Conservation (phyloP, 2,888 invertebrate genomes). For the Drosophila yooni region DNA sequence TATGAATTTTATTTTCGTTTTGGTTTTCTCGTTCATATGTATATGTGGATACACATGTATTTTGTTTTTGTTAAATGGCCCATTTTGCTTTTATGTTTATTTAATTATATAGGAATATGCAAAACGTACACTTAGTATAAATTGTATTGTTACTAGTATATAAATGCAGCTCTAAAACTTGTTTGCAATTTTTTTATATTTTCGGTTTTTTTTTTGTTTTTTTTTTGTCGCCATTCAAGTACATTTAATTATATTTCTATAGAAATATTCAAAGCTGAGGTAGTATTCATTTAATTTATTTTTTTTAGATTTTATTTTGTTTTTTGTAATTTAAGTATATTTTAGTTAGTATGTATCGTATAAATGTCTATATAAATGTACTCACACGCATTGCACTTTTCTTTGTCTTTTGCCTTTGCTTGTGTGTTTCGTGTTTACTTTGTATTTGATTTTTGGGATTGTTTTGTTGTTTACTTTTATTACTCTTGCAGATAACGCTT, state of each 20-base stretch:
- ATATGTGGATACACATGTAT: slow-evolving; percentile 16
- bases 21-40: slow-evolving; percentile 23
- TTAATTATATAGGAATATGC: slow-evolving; percentile 78
- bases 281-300: slow-evolving; percentile 75
- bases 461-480: slow-evolving; percentile 8
- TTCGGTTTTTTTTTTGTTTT: slow-evolving; percentile 19
- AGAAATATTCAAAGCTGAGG: slow-evolving; percentile 82
- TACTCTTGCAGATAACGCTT: slow-evolving; percentile 20
- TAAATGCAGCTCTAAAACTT: slow-evolving; percentile 80
- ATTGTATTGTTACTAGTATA: slow-evolving; percentile 63
- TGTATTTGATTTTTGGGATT: slow-evolving; percentile 24
- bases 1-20: slow-evolving; percentile 17
- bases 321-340: slow-evolving; percentile 42
- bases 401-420: slow-evolving; percentile 5
- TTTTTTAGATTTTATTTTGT: slow-evolving; percentile 38
- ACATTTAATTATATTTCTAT: slow-evolving; percentile 76
- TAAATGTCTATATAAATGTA: slow-evolving; percentile 44
- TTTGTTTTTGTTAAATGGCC: slow-evolving; percentile 23
- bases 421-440: slow-evolving; percentile 6
- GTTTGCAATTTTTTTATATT: slow-evolving; percentile 48
- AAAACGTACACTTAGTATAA: slow-evolving; percentile 76
- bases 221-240: slow-evolving; percentile 54
- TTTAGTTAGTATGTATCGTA: slow-evolving; percentile 36
- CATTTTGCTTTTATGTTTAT: slow-evolving; percentile 58
- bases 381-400: slow-evolving; percentile 29